phyloP scores from a whole-genome alignment of 2,797 vertebrate species.

The Potorous gilbertii region DNA sequence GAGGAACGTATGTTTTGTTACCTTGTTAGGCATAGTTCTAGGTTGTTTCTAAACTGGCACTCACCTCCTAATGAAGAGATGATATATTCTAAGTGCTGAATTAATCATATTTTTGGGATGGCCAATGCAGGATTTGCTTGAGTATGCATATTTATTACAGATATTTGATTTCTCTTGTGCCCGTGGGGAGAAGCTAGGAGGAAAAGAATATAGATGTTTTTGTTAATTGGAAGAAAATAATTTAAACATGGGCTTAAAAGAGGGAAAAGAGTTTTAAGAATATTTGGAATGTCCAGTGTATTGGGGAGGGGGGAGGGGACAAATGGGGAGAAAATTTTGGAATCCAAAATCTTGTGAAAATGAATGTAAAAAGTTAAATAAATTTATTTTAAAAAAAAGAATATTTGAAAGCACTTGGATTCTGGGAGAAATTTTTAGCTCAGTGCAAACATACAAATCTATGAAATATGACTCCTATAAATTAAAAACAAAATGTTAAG shows the following conservation, averaged over 20 bases:
- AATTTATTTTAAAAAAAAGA: too few relatives aligned
- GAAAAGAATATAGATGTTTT: not conserved
- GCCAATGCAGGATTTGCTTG: not conserved
- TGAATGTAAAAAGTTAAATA: too few relatives aligned
- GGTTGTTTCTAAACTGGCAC: not conserved
- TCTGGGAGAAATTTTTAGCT: not conserved
- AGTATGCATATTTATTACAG: not conserved
- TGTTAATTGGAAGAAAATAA: not conserved
- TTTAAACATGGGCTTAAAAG: not conserved
- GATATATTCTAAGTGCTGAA: not conserved
- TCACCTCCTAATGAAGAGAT: not conserved
- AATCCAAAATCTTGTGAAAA: too few relatives aligned
- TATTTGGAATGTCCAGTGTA: too few relatives aligned
- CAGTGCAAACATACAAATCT: not conserved
- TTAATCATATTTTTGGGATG: not conserved
- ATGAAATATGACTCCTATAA: not conserved
- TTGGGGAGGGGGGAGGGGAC: too few relatives aligned
- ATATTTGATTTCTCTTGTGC: not conserved
- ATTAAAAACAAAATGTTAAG: not conserved
- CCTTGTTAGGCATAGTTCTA: not conserved
- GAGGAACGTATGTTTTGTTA: not conserved
- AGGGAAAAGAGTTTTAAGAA: not conserved
- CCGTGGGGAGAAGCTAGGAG: not conserved
- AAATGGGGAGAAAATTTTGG: too few relatives aligned
- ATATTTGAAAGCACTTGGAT: not conserved